Evolutionary conservation across 2,113 vertebrate genomes (phyloP).

Genomic region (Scopus umbretta): DNA sequence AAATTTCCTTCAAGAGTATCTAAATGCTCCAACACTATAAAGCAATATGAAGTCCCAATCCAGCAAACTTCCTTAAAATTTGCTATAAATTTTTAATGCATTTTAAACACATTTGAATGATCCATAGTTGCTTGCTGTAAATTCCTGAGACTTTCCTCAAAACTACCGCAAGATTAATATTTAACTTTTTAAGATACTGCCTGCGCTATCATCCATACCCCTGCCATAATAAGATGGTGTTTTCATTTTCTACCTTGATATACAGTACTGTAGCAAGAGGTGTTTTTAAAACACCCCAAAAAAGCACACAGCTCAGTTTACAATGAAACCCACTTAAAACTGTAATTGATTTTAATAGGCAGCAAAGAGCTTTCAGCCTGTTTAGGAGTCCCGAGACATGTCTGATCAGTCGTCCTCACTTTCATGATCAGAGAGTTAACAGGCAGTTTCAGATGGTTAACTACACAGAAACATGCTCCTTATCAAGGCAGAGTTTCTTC

Average conservation of each 20-base stretch:
- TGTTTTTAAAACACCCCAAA: background rate
- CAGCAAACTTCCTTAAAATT: background rate
- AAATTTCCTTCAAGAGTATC: background rate
- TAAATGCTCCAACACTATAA: background rate
- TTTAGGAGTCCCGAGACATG: background rate
- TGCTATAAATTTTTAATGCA: background rate
- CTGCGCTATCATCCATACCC: background rate
- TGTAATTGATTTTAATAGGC: background rate
- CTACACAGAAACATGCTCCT: background rate
- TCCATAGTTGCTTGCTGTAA: background rate
- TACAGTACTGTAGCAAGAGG: background rate
- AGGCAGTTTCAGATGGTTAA: rapidly evolving
- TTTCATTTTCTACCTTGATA: background rate
- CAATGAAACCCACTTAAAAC: background rate
- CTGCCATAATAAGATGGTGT: rapidly evolving
- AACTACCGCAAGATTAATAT: background rate
- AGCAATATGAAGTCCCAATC: background rate
- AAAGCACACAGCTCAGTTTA: background rate
- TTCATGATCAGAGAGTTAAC: background rate
- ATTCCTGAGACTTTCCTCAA: background rate
- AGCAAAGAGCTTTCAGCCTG: background rate
- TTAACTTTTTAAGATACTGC: background rate
- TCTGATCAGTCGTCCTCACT: background rate
- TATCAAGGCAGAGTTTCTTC: background rate
- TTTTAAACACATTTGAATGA: background rate